A percentile compares a stretch with the other conserved stretches of the same genome.
These are phyloP conservation scores for Tinamus guttatus DNA, from an alignment of 2,113 vertebrate genomes.

Conservation along the genomic window DNA sequence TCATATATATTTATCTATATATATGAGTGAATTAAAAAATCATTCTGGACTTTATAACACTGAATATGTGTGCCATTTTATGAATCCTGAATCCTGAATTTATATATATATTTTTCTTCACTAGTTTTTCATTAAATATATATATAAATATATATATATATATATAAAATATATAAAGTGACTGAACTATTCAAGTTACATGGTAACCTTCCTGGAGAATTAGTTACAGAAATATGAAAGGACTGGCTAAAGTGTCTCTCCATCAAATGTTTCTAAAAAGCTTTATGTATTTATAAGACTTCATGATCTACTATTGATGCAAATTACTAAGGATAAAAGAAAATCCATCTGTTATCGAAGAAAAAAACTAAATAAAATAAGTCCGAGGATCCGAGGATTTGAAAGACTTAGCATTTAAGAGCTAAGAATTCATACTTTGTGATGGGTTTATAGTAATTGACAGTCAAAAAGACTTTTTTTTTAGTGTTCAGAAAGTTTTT, in stretches of 20 bases:
- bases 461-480: conserved; percentile 43
- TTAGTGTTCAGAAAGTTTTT: conserved; percentile 35
- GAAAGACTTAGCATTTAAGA: conserved; percentile 66
- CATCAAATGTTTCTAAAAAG: conserved; percentile 70
- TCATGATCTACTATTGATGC: conserved; percentile 63
- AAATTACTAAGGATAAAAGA: conserved; percentile 67
- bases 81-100: conserved; percentile 20
- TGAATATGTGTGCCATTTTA: conserved; percentile 15
- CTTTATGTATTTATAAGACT: conserved; percentile 72
- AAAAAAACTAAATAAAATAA: conserved; percentile 65
- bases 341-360: conserved; percentile 70
- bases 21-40: conserved; percentile 43
- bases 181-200: conserved; percentile 35
- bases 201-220: conserved; percentile 38
- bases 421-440: conserved; percentile 55
- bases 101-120: neutral
- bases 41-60: neutral
- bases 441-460: conserved; percentile 55
- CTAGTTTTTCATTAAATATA: conserved; percentile 24
- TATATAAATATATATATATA: too few relatives aligned
- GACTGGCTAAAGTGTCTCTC: conserved; percentile 27
- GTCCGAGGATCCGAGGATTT: conserved; percentile 68
- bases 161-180: conserved; percentile 2
- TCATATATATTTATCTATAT: too few relatives aligned
- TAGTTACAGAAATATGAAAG: conserved; percentile 52